phyloP scores from a whole-genome alignment of 35 echinoderm and acorn worm species.

The Apostichopus parvimensis region DNA sequence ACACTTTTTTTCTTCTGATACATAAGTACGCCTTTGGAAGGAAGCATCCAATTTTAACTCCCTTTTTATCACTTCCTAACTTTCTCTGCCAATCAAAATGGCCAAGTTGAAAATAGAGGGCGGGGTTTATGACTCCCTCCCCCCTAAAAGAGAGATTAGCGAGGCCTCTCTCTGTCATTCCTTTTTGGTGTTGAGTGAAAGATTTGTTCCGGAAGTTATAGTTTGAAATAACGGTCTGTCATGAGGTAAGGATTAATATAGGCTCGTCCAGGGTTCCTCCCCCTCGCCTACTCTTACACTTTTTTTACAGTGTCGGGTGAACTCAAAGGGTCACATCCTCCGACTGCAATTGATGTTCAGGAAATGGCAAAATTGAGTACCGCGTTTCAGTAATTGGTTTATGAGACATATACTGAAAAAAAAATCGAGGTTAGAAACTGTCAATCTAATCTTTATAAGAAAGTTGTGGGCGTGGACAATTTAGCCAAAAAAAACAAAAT shows the following conservation, averaged over 20 bases:
- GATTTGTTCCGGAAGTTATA: constrained; percentile 35
- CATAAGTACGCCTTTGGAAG: background rate
- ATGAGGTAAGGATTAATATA: constrained; percentile 11
- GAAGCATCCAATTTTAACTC: constrained; percentile 40
- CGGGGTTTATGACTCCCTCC: constrained; percentile 5
- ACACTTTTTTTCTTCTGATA: background rate
- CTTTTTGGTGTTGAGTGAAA: constrained; percentile 34
- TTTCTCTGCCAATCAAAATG: background rate
- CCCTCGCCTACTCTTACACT: background rate
- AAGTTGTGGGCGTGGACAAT: constrained; percentile 4
- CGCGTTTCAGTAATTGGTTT: constrained; percentile 40
- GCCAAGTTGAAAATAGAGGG: background rate
- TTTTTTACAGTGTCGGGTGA: background rate
- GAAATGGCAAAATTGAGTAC: constrained; percentile 19
- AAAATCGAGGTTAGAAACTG: constrained; percentile 3
- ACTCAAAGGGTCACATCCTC: constrained; percentile 8
- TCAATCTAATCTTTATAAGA: constrained; percentile 19
- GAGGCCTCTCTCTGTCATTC: background rate
- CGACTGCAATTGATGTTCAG: constrained; percentile 39
- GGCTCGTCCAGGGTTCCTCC: constrained; percentile 8
- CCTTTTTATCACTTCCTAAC: constrained; percentile 4
- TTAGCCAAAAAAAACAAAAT: too few relatives aligned
- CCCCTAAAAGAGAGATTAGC: background rate
- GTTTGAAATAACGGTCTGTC: constrained; percentile 41
- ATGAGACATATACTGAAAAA: constrained; percentile 26